Evolutionary conservation across 2,113 vertebrate genomes (phyloP), one percentile per base, ranked within the genome.

Genomic region (Pavo muticus): DNA sequence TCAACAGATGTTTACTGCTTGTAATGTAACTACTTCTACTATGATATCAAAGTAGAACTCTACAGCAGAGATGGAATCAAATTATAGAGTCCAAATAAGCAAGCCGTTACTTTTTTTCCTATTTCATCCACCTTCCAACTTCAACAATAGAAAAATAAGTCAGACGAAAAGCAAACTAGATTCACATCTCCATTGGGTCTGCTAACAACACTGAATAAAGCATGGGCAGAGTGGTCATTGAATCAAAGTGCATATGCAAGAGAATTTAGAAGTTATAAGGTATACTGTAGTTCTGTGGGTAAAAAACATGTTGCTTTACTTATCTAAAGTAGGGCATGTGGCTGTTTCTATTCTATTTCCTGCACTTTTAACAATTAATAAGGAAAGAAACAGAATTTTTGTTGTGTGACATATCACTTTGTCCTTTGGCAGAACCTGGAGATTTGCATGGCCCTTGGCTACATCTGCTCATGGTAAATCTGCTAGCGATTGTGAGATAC

Each of bases 321-420:
- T 83, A 48, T 76, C 15, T 37, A n/a, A 79, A 60, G 59, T 20
- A 40, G 39, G 4, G 4, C 6, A 59, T 37, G 42, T 45, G 30
- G 5, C 4, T 85, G 5, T 60, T 79, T 72, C 42, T 64, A 0
- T 32, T 11, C 19, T 74, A 56, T 11, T 23, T 80, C 25, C 40
- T 70, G 6, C 5, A 25, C 3, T 69, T 63, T 71, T 45, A 9
- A 63, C 61, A 47, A 32, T 63, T 48, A 15, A 40, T 82, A 85
- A 75, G 6, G 3, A 87, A 59, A 37, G 9, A 75, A 84, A 39
- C 1, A 61, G 23, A 44, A 78, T 7, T 14, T 52, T 1, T 57
- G 67, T 54, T 40, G 30, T 2, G 0, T 40, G 39, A 35, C 2
- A 4, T 23, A 9, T 29, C 1, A 1, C 23, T 44, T 7, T 63